phyloP scores from a whole-genome alignment of 2,113 vertebrate genomes.

The Coryphaenoides rupestris region DNA sequence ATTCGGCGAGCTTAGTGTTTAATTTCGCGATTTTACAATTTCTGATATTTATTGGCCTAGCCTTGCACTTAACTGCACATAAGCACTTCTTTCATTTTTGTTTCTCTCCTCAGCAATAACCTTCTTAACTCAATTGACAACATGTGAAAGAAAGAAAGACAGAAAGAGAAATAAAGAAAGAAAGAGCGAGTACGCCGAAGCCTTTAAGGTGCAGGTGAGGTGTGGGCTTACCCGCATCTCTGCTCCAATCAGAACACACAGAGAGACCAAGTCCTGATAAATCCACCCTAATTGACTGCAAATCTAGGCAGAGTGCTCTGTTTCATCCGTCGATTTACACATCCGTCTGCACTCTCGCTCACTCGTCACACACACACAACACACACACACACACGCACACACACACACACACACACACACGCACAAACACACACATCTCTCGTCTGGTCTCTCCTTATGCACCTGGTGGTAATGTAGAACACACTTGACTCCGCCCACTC shows the following conservation, averaged over 20 bases:
- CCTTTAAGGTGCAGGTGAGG: not conserved
- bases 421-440: not conserved
- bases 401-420: too few species aligned
- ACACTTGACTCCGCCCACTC: not conserved
- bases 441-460: not conserved
- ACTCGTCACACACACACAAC: conserved; percentile 9
- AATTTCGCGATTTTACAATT: too few species aligned
- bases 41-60: too few species aligned
- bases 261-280: conserved; percentile 48
- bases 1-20: too few species aligned
- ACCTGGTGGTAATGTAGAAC: too few species aligned
- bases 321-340: conserved; percentile 28
- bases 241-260: conserved; percentile 65
- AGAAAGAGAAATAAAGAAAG: not conserved
- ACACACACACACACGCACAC: too few species aligned
- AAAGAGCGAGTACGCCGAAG: not conserved
- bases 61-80: too few species aligned
- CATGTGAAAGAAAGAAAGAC: not conserved
- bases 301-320: conserved; percentile 60
- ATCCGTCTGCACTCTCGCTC: not conserved
- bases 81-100: too few species aligned
- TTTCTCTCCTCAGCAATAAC: too few species aligned
- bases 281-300: conserved; percentile 77
- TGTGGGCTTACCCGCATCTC: conserved; percentile 63
- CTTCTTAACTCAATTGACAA: too few species aligned